phyloP scores from a whole-genome alignment of 2,113 vertebrate species.

The Anoura caudifer region DNA sequence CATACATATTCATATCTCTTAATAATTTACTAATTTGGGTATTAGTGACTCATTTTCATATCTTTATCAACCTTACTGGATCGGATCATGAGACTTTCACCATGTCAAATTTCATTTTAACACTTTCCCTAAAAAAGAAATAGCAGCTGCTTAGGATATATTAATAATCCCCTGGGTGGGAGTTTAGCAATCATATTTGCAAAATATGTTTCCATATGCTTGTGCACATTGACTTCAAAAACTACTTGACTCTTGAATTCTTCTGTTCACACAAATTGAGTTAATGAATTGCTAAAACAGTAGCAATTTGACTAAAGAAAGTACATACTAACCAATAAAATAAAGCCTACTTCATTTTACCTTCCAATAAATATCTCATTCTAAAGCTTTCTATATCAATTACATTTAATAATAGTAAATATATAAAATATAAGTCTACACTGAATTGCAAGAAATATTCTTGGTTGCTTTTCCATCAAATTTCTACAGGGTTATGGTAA shows the following conservation, averaged over 20 bases:
- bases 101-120: conserved; percentile 41
- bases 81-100: background rate
- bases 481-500: background rate
- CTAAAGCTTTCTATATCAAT: background rate
- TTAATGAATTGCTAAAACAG: background rate
- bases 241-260: background rate
- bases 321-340: background rate
- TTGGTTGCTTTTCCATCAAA: background rate
- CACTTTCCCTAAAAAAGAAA: conserved; percentile 30
- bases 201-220: conserved; percentile 11
- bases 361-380: background rate
- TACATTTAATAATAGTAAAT: background rate
- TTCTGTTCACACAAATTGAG: background rate
- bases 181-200: conserved; percentile 35
- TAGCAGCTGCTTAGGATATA: conserved; percentile 25
- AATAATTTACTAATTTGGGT: conserved; percentile 45
- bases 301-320: background rate
- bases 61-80: background rate
- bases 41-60: conserved; percentile 38
- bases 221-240: conserved; percentile 12
- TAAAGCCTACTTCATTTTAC: background rate
- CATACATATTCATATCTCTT: conserved; percentile 30
- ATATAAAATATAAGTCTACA: background rate
- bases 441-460: background rate
- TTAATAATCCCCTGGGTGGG: conserved; percentile 14